phyloP scores from a whole-genome alignment of 2,797 vertebrate species.

The Platyrinchus mystaceus region DNA sequence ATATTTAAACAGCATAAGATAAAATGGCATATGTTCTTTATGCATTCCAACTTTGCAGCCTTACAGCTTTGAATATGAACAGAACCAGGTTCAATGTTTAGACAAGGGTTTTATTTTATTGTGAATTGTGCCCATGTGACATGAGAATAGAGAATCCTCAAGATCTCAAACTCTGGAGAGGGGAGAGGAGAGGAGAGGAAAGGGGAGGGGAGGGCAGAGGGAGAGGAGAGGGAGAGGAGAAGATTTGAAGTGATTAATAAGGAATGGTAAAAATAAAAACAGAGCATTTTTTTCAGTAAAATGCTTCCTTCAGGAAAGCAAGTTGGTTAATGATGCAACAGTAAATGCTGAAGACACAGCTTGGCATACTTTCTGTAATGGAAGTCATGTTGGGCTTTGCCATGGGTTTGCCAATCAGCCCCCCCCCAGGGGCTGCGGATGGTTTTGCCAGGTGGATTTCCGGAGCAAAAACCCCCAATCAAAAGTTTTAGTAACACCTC shows the following conservation, averaged over 20 bases:
- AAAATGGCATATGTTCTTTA: neutral
- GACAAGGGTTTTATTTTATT: neutral
- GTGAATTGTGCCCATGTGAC: neutral
- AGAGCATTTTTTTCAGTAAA: neutral
- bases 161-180: neutral
- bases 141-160: neutral
- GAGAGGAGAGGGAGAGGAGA: neutral
- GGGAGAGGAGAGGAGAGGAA: neutral
- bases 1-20: neutral
- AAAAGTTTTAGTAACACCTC: no score
- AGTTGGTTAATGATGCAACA: neutral
- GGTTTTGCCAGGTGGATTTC: no score
- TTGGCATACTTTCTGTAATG: neutral
- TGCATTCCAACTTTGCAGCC: neutral
- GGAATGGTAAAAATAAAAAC: neutral
- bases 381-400: neutral
- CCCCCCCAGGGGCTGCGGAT: no score
- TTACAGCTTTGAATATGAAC: neutral
- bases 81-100: neutral
- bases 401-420: no score
- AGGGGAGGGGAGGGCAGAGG: no score
- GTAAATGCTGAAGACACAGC: neutral
- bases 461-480: no score
- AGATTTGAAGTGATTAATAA: neutral
- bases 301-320: neutral